Evolutionary conservation across 2,888 invertebrate species (phyloP), one percentile per base, ranked within the genome.

Genomic region (Cynaeus angustus): DNA sequence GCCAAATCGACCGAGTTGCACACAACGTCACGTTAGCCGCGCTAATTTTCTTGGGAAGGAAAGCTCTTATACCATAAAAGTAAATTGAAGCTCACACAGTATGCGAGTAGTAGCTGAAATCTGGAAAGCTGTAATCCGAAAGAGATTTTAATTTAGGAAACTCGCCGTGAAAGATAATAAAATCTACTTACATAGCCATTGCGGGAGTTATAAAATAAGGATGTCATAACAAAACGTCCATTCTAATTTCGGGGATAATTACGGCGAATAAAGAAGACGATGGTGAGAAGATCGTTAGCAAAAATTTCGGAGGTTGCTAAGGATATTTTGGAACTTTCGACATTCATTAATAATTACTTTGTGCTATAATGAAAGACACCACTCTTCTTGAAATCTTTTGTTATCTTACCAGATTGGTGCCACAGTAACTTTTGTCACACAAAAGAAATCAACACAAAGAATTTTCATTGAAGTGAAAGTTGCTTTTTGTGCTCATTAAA

Each of bases 81-180:
- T 56, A 66, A 66, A 66, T 66, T 66, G 66, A 66, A 66, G 66
- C 66, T 55, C 66, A 56, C 56, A 53, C 62, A 52, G 62, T 61
- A 37, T 61, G 48, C 30, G 61, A 58, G 52, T 33, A 41, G 26
- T 43, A 53, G 46, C 55, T 38, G 53, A 66, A 66, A 66, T 58
- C 66, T 58, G 58, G 66, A 50, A 67, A 67, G 16, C 66, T 30
- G 59, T 50, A 67, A 67, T 67, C 66, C 45, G 59, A 67, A 67
- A 59, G 66, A 59, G 66, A 67, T 58, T 67, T 67, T 67, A 58
- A 67, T 67, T 67, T 43, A 58, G 66, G 30, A 59, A 67, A 50
- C 37, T 61, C 61, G 53, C 13, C 64, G 52, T 64, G 43, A 53
- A 64, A 64, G 52, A 64, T 53, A 41, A 53, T 64, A 64, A 64